Evolutionary conservation across 2,113 vertebrate genomes (phyloP).

Genomic region (Arothron firmamentum): DNA sequence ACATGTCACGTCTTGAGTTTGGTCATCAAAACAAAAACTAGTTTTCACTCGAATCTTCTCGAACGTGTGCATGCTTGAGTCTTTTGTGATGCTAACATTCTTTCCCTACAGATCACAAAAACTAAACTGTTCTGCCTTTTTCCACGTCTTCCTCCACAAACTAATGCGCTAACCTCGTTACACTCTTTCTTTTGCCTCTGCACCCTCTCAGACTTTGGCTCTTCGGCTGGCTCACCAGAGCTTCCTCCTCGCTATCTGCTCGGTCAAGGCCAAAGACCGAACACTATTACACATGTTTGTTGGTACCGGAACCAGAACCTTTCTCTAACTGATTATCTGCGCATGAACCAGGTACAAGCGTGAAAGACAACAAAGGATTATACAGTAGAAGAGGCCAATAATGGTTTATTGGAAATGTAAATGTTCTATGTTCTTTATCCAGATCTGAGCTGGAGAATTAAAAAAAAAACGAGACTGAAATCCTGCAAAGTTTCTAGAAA

Average conservation of each 20-base stretch:
- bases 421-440: too few species aligned
- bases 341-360: slow-evolving; percentile 88
- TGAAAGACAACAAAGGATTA: neutral
- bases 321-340: slow-evolving; percentile 87
- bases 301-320: slow-evolving; percentile 95
- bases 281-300: slow-evolving; percentile 93
- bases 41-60: too few species aligned
- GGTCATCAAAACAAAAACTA: too few species aligned
- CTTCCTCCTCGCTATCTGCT: slow-evolving; percentile 88
- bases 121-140: slow-evolving; percentile 31
- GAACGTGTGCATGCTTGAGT: neutral
- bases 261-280: slow-evolving; percentile 87
- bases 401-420: too few species aligned
- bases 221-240: slow-evolving; percentile 84
- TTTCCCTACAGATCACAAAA: slow-evolving; percentile 42
- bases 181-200: slow-evolving; percentile 19
- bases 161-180: slow-evolving; percentile 55
- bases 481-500: too few species aligned
- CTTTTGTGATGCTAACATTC: slow-evolving; percentile 18
- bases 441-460: too few species aligned
- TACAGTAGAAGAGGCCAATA: neutral
- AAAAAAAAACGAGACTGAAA: too few species aligned
- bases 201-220: slow-evolving; percentile 78
- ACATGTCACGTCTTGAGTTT: too few species aligned
- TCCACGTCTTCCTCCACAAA: slow-evolving; percentile 4